Evolutionary conservation across 2,113 vertebrate genomes (phyloP).

Genomic region (Furnarius figulus): DNA sequence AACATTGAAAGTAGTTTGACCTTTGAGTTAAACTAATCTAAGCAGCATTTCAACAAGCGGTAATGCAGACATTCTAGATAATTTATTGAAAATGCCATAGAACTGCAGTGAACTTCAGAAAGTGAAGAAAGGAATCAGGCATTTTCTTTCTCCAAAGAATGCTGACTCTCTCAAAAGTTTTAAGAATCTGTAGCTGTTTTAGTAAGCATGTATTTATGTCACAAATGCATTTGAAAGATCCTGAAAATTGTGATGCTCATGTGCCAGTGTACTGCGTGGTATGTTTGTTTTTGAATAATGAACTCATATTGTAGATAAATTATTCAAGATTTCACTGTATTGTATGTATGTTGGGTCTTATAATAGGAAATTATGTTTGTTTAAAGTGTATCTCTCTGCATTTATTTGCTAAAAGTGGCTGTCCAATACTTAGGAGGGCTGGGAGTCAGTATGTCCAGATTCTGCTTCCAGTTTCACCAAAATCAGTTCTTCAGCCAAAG

Average conservation of each 20-base stretch:
- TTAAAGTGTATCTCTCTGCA: neutral
- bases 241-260: neutral
- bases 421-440: neutral
- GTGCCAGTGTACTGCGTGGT: neutral
- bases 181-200: neutral
- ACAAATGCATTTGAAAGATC: neutral
- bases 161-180: neutral
- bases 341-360: neutral
- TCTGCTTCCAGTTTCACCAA: neutral
- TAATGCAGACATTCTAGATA: neutral
- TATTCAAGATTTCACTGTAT: neutral
- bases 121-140: neutral
- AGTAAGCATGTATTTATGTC: neutral
- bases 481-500: neutral
- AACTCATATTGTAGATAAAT: neutral
- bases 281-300: neutral
- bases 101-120: neutral
- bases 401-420: neutral
- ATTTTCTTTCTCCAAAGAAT: neutral
- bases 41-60: neutral
- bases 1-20: constrained; percentile 42
- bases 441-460: neutral
- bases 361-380: neutral
- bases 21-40: constrained; percentile 54
- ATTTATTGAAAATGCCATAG: constrained; percentile 29